These are phyloP conservation scores for Sminthurinus aureus DNA, from an alignment of 2,888 invertebrate species.

Conservation along the genomic window DNA sequence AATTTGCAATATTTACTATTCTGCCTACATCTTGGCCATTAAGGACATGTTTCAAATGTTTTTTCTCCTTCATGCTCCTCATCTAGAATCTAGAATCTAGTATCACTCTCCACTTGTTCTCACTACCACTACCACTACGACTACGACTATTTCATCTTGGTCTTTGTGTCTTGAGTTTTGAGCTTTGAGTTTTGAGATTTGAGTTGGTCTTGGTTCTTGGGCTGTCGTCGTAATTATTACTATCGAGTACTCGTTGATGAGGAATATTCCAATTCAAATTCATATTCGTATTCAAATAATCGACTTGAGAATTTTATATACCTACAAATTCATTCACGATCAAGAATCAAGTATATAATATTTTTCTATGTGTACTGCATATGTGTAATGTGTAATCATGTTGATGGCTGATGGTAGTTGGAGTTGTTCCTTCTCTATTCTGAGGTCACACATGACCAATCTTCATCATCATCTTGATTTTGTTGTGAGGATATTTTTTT, in stretches of 20 bases:
- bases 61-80: not conserved
- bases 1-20: conserved; percentile 33
- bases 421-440: not conserved
- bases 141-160: not conserved
- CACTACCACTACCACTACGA: no score
- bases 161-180: not conserved
- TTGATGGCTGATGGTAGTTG: no score
- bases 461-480: not conserved
- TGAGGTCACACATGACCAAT: not conserved
- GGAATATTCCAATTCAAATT: no score
- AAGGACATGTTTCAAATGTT: conserved; percentile 27
- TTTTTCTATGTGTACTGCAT: no score
- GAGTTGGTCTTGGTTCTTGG: not conserved
- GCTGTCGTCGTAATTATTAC: no score
- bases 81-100: not conserved
- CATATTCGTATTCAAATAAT: no score
- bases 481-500: not conserved
- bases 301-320: no score
- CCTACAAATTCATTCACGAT: no score
- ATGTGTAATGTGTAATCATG: no score
- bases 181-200: no score
- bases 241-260: no score
- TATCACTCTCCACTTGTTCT: not conserved
- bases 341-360: no score
- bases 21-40: conserved; percentile 32